Evolutionary conservation across 2,113 vertebrate species (phyloP).

Genomic region (Porphyrio hochstetteri): DNA sequence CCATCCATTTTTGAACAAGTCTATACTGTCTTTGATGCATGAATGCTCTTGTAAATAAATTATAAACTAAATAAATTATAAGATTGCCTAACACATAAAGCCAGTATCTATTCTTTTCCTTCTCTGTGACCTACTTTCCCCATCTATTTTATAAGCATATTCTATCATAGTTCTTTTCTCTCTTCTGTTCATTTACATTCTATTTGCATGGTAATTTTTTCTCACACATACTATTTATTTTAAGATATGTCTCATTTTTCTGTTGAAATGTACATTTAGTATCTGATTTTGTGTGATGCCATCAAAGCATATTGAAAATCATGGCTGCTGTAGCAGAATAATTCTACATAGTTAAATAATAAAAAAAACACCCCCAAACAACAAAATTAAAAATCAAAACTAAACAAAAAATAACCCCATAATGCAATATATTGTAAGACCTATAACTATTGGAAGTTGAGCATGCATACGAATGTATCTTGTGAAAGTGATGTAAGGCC

Average conservation of each 20-base stretch:
- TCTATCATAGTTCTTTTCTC: neutral
- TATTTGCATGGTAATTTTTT: neutral
- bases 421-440: neutral
- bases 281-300: neutral
- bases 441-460: neutral
- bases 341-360: neutral
- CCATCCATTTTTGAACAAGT: conserved; percentile 39
- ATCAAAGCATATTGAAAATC: neutral
- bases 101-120: conserved; percentile 1
- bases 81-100: conserved; percentile 13
- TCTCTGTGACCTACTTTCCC: conserved; percentile 24
- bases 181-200: neutral
- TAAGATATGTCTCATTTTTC: neutral
- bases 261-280: neutral
- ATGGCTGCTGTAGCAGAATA: neutral
- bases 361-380: too few relatives aligned
- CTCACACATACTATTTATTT: neutral
- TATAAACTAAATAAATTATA: conserved; percentile 64
- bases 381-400: too few relatives aligned
- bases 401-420: neutral
- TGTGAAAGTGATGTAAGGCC: neutral
- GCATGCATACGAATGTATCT: neutral
- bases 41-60: conserved; percentile 62
- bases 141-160: neutral
- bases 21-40: conserved; percentile 15